Base-by-base conservation (phyloP, 2,797 vertebrate species). In the Karalla daura region DNA sequence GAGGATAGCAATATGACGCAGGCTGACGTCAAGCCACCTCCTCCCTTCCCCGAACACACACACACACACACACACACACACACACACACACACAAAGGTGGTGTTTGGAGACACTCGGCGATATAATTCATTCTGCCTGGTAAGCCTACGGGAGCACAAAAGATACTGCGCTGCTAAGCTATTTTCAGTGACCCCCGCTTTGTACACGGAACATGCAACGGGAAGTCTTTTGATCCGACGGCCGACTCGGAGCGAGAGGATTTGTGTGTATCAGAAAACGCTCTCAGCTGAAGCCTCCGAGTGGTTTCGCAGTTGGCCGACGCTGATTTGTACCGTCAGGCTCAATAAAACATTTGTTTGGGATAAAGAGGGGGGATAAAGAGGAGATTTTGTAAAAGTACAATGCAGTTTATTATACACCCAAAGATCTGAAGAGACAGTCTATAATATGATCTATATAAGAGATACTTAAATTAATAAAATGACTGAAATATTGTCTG, bases 1-100 rank as follows among this genome's bases (percentile, higher is more conserved):
- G 80, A 73, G 46, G 65, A 84, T 75, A 74, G 73, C 65, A 70
- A 75, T 79, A 68, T 81, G 79, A 89, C 60, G 71, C 82, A 84
- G 36, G 5, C 67, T 81, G 87, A 91, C 74, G 71, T 88, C 85
- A 88, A 75, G 54, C 64, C 69, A 64, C 72, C 18, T 4, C 80
- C 87, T 69, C 61, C 7, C 20, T 44, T 49, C 39, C n/a, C n/a
- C n/a, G n/a, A n/a, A 79, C 44, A 69, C 56, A 63, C 51, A 25
- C 51, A 13, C 39, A 24, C 63, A 18, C 46, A 33, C 64, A 43
- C 30, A 54, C 54, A 27, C 60, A 49, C 46, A 66, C 63, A 58
- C 28, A 66, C n/a, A n/a, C n/a, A n/a, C n/a, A n/a, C n/a, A n/a
- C n/a, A n/a, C n/a, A n/a, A n/a, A n/a, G 47, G 60, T 50, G 32